phyloP scores from a whole-genome alignment of 23 tunicate species.

The Ascidia mentula region DNA sequence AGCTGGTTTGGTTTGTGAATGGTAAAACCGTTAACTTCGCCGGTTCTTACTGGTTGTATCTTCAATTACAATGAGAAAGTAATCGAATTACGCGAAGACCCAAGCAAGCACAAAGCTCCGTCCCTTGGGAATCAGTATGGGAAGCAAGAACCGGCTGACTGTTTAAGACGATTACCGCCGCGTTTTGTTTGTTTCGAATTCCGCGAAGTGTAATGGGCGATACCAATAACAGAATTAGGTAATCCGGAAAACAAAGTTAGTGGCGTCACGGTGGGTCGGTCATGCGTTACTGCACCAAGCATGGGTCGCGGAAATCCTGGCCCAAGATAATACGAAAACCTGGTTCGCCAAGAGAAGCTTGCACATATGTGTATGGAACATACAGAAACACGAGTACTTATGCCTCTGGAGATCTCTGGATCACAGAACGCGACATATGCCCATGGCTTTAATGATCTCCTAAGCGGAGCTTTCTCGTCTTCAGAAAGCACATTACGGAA shows the following conservation, averaged over 20 bases:
- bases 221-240: conserved; percentile 1
- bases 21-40: neutral
- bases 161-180: conserved; percentile 5
- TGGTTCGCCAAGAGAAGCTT: too few relatives aligned
- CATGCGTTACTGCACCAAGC: neutral
- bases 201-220: conserved; percentile 9
- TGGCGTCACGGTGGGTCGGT: neutral
- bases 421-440: neutral
- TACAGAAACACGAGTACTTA: too few relatives aligned
- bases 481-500: conserved; percentile 1
- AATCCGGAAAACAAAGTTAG: conserved; percentile 7
- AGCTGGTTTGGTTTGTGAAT: conserved; percentile 8
- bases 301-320: neutral
- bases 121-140: neutral
- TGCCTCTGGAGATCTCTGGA: too few relatives aligned
- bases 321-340: neutral
- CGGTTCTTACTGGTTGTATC: neutral
- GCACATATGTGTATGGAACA: too few relatives aligned
- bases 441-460: neutral
- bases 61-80: conserved; percentile 9
- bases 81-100: neutral
- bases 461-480: neutral
- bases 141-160: neutral
- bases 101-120: neutral
- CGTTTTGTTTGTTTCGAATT: neutral